Evolutionary conservation across 2,888 invertebrate species (phyloP).

Genomic region (Rhagonycha lutea): DNA sequence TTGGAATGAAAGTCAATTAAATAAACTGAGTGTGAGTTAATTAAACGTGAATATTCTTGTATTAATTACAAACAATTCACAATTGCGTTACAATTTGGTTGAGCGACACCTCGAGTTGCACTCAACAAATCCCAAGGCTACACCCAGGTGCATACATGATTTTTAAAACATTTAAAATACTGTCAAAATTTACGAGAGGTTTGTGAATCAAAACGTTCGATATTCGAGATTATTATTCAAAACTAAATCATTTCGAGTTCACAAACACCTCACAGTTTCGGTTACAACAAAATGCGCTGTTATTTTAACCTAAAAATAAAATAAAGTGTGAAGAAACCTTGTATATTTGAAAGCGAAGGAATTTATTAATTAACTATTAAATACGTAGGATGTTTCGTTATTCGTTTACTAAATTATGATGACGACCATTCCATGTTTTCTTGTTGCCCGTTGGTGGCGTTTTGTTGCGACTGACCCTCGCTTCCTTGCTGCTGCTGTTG

Average conservation of each 20-base stretch:
- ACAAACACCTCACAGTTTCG: not conserved
- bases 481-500: conserved; percentile 28
- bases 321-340: conserved; percentile 7
- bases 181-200: not conserved
- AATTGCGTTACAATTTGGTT: not conserved
- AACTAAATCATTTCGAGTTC: not conserved
- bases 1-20: not conserved
- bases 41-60: not conserved
- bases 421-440: conserved; percentile 37
- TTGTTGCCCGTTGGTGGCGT: conserved; percentile 21
- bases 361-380: not conserved
- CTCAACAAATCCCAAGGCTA: not conserved
- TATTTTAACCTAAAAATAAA: conserved; percentile 8
- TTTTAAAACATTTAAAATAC: not conserved
- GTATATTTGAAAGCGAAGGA: conserved; percentile 10
- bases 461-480: conserved; percentile 30
- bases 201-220: not conserved
- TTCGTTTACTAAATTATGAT: conserved; percentile 13
- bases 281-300: not conserved
- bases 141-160: not conserved
- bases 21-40: not conserved
- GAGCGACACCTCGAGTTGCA: not conserved
- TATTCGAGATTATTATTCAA: not conserved
- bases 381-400: not conserved
- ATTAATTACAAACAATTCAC: not conserved